Conservation (phyloP, 35 echinoderm and acorn worm genomes). For the Patiria miniata region DNA sequence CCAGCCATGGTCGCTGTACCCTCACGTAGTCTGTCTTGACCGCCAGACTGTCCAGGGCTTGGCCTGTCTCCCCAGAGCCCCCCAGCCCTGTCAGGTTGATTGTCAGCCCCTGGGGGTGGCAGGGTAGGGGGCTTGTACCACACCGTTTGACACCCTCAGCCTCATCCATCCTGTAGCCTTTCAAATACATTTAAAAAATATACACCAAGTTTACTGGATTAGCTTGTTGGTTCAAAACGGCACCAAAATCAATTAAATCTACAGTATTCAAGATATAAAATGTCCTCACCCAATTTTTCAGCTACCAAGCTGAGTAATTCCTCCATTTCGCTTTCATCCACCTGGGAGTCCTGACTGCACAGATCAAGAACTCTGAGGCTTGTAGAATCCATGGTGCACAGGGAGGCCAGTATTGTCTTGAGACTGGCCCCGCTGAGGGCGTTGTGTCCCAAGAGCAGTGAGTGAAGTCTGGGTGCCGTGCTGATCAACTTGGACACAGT, state of each 20-base stretch:
- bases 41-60: constrained; percentile 41
- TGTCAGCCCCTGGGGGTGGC: constrained; percentile 24
- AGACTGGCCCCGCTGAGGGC: constrained; percentile 41
- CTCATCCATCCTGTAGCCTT: constrained; percentile 49
- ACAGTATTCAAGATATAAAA: too few relatives aligned
- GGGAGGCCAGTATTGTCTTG: constrained; percentile 4
- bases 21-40: constrained; percentile 64
- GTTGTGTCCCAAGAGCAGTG: constrained; percentile 33
- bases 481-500: constrained; percentile 30
- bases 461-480: constrained; percentile 17
- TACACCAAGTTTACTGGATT: too few relatives aligned
- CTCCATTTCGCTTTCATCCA: constrained; percentile 68
- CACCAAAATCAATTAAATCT: too few relatives aligned
- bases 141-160: constrained; percentile 23
- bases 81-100: constrained; percentile 54
- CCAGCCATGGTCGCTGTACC: constrained; percentile 34
- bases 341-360: constrained; percentile 29
- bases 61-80: constrained; percentile 30
- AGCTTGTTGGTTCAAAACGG: too few relatives aligned
- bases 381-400: background rate
- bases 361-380: constrained; percentile 53
- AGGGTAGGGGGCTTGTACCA: constrained; percentile 18
- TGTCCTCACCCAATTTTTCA: constrained; percentile 42
- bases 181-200: too few relatives aligned
- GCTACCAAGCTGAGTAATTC: constrained; percentile 51